These are phyloP conservation scores for Excalfactoria chinensis DNA, from an alignment of 2,113 vertebrate species.

Conservation along the genomic window DNA sequence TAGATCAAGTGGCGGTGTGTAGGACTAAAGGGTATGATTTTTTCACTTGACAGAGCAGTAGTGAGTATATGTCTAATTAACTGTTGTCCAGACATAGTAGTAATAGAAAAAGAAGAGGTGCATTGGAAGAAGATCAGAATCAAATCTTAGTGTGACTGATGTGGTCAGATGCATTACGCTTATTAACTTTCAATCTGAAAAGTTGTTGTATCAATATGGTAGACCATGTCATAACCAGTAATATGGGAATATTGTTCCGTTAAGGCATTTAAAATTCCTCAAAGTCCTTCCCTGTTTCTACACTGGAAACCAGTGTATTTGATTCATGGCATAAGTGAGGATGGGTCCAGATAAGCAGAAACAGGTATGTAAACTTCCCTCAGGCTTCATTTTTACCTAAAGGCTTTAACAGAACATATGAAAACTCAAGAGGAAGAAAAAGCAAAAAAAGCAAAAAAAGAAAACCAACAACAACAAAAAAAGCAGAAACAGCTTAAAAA, in stretches of 20 bases:
- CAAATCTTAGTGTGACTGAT: background rate
- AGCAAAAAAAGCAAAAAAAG: background rate
- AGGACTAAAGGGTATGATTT: background rate
- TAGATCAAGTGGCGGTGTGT: background rate
- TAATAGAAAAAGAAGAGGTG: background rate
- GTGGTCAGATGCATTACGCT: no score
- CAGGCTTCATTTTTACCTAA: background rate
- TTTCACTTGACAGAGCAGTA: background rate
- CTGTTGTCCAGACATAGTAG: background rate
- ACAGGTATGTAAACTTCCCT: background rate
- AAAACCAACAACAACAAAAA: background rate
- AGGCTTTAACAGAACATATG: background rate
- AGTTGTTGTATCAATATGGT: background rate
- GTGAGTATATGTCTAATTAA: background rate
- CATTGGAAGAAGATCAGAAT: background rate
- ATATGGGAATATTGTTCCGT: background rate
- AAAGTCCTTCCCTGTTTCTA: background rate
- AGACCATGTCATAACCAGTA: background rate
- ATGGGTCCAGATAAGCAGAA: background rate
- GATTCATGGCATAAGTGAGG: background rate
- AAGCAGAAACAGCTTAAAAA: background rate
- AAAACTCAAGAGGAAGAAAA: slow-evolving; percentile 26
- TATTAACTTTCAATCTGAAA: background rate
- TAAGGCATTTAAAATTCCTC: background rate
- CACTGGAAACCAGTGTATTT: background rate